Conservation (phyloP, 2,113 vertebrate species). For the Condylura cristata region DNA sequence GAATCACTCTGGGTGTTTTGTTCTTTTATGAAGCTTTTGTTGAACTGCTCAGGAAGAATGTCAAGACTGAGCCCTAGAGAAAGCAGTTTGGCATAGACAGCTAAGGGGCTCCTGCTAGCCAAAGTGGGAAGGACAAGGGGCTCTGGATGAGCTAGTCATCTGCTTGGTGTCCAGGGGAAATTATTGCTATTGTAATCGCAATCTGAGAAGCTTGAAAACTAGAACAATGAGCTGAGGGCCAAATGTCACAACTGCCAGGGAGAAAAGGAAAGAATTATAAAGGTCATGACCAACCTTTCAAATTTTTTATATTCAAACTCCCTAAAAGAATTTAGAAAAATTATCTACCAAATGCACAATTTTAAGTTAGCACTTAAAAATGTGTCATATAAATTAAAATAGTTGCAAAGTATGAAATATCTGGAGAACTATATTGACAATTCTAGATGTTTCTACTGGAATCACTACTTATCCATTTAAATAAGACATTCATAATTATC, state of each 20-base stretch:
- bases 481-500: not conserved
- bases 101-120: not conserved
- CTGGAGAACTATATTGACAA: not conserved
- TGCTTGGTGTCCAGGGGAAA: slow-evolving; percentile 60
- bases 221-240: slow-evolving; percentile 53
- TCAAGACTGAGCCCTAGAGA: slow-evolving; percentile 50
- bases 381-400: slow-evolving; percentile 36
- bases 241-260: slow-evolving; percentile 48
- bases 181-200: slow-evolving; percentile 68
- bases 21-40: slow-evolving; percentile 64
- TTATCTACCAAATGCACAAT: not conserved
- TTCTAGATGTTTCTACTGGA: slow-evolving; percentile 2
- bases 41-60: slow-evolving; percentile 55
- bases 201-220: slow-evolving; percentile 52
- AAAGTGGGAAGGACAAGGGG: not conserved
- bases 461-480: not conserved
- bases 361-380: slow-evolving; percentile 52
- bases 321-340: slow-evolving; percentile 40
- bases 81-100: slow-evolving; percentile 44
- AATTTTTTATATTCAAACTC: slow-evolving; percentile 41
- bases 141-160: slow-evolving; percentile 40
- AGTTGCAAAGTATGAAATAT: not conserved
- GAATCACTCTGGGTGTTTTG: slow-evolving; percentile 52
- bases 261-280: slow-evolving; percentile 36
- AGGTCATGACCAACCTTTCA: slow-evolving; percentile 60